Evolutionary conservation across 2,888 invertebrate genomes (phyloP), one percentile per base, ranked within the genome.

Genomic region (Chaetoderma sp.): DNA sequence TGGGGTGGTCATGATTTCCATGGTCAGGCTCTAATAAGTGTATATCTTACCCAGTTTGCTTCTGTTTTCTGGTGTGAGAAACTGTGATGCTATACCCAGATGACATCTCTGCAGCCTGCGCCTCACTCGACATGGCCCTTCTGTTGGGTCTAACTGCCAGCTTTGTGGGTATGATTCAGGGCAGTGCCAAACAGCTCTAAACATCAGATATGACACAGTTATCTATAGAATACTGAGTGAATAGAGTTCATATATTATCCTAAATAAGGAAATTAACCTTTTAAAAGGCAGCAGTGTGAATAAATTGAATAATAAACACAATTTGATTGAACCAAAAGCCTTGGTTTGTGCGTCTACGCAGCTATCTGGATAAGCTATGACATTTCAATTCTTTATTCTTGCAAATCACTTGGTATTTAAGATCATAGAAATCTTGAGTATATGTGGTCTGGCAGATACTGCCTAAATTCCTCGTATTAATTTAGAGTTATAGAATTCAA

Each of bases 101-200:
- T 93, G 92, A 68, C 93, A 92, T 67, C 93, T 90, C 63, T 92
- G 91, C 70, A 95, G 86, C 3, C 94, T 89, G 75, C 92, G 91
- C 70, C 95, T 90, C 28, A 94, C 91, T 75, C 95, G 90, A 4
- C 91, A 92, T 23, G 95, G 94, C 0, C 95, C 95, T 87, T 96
- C 96, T 5, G 93, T 94, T 32, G 93, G 92, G 87, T 96, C 95
- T 67, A 96, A 88, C 85, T 93, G 92, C 94, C 94, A 95, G 55
- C 92, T 83, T 87, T 81, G 88, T 21, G 95, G 93, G 85, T 92
- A 92, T 36, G 90, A 90, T 49, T 90, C 89, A 0, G 90, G 85
- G 70, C 90, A 90, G 87, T 91, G 90, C 94, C 94, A 95, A 1
- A 93, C 90, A 0, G 92, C 94, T 82, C 90, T 86, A 70, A 13